These are phyloP conservation scores for Paraplagusia blochii DNA, from an alignment of 2,113 vertebrate species.

Conservation along the genomic window DNA sequence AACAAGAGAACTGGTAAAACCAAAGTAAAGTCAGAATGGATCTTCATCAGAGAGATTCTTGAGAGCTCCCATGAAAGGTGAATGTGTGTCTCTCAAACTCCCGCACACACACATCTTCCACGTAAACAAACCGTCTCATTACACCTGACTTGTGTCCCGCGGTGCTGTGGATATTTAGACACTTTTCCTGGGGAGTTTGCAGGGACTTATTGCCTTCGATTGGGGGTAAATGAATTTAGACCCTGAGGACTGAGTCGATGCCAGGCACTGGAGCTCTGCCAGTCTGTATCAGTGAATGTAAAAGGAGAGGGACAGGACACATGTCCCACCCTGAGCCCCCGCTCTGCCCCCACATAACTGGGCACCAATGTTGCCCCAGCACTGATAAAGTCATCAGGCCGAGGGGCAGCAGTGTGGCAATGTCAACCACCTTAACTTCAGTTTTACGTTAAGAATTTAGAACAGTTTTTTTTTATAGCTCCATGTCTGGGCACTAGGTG, in stretches of 20 bases:
- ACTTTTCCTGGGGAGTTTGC: slow-evolving; percentile 44
- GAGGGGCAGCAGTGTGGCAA: slow-evolving; percentile 40
- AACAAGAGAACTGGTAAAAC: too few species aligned
- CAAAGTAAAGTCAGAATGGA: too few species aligned
- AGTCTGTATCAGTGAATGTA: not conserved
- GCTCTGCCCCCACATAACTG: slow-evolving; percentile 59
- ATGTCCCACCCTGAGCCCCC: slow-evolving; percentile 31
- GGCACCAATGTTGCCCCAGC: slow-evolving; percentile 31
- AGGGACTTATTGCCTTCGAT: slow-evolving; percentile 33
- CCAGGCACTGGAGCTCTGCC: slow-evolving; percentile 18
- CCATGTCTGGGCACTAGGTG: too few species aligned
- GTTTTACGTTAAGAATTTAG: slow-evolving; percentile 6
- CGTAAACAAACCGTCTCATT: slow-evolving; percentile 37
- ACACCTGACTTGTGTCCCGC: slow-evolving; percentile 27
- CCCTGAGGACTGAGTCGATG: slow-evolving; percentile 47
- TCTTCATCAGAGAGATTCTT: too few species aligned
- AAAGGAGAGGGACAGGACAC: slow-evolving; percentile 31
- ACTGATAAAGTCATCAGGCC: slow-evolving; percentile 40
- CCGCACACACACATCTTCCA: not conserved
- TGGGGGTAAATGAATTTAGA: slow-evolving; percentile 53
- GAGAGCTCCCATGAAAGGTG: too few species aligned
- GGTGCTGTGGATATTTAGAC: slow-evolving; percentile 42
- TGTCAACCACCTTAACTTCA: slow-evolving; percentile 28
- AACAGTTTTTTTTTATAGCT: not conserved
- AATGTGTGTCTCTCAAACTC: too few species aligned